A percentile compares a stretch with the other conserved stretches of the same genome.
Evolutionary conservation across 2,797 vertebrate species (phyloP).

Genomic region (Danio tinwini): DNA sequence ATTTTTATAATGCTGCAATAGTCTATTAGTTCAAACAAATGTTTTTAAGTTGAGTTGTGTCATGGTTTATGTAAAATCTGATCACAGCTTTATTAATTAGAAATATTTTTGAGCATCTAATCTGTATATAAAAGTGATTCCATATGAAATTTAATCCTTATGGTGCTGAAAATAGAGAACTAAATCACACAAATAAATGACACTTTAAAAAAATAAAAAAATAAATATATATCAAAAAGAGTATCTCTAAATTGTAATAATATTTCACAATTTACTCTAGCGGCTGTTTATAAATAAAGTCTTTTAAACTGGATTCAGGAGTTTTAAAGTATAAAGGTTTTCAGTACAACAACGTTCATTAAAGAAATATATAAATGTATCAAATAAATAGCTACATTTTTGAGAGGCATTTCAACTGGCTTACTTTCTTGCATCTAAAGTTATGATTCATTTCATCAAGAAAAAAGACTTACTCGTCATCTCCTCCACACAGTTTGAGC

Average conservation of each 20-base stretch:
- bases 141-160: background rate
- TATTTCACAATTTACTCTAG: too few relatives aligned
- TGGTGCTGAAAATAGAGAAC: background rate
- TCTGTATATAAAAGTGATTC: background rate
- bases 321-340: too few relatives aligned
- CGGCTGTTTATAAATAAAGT: background rate
- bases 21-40: background rate
- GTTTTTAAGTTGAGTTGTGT: background rate
- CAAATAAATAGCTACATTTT: too few relatives aligned
- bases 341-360: too few relatives aligned
- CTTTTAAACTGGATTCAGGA: background rate
- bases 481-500: constrained; percentile 93
- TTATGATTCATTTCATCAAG: background rate
- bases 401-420: background rate
- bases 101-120: background rate
- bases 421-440: background rate
- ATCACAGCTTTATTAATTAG: background rate
- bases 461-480: constrained; percentile 86
- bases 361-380: too few relatives aligned
- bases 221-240: too few relatives aligned
- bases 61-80: too few relatives aligned
- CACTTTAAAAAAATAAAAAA: too few relatives aligned
- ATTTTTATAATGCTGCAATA: background rate
- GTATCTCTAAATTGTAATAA: too few relatives aligned
- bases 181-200: background rate